Base-by-base conservation (phyloP, 2,888 invertebrate genomes). In the Torymus tubicola region DNA sequence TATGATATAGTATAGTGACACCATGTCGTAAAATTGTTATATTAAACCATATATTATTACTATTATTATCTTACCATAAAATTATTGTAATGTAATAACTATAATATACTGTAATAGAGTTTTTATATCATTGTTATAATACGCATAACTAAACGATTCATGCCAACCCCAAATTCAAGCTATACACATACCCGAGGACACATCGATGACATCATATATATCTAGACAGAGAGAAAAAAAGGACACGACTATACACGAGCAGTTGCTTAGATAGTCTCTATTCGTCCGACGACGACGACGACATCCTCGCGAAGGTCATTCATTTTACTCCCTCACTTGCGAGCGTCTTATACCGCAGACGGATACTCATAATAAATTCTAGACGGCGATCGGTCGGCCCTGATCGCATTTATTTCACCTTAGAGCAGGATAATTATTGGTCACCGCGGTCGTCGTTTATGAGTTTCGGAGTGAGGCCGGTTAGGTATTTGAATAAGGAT, bases 361-460 rank as follows among this genome's bases (percentile, higher is more conserved):
- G 58, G 55, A 65, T 76, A 68, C 67, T 72, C 57, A 81, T 81
- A 24, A 77, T 58, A 73, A 77, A 81, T 81, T 77, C 81, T 50
- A n/a, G 12, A n/a, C 14, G 60, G 42, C 63, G 67, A 76, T 68
- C 60, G 55, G 52, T 69, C 24, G 73, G 63, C 77, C 77, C 69
- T 81, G 81, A 74, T 81, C 77, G 73, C 69, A 11, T 73, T 76
- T 72, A 21, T 50, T 55, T 75, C 14, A 42, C 42, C 52, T 42
- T 21, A 12, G 3, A 18, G 71, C 61, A 24, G 57, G 67, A 50
- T 55, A 67, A 78, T 71, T 65, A 58, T 21, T 21, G 21, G 21
- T 21, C 21, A 18, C n/a, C 42, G 71, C 18, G n/a, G n/a, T n/a
- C 42, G 10, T 8, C 10, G 8, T 8, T 42, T 8, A 42, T 42